Evolutionary conservation across 2,888 invertebrate genomes (phyloP).

Genomic region (Phrixothrix hirtus): DNA sequence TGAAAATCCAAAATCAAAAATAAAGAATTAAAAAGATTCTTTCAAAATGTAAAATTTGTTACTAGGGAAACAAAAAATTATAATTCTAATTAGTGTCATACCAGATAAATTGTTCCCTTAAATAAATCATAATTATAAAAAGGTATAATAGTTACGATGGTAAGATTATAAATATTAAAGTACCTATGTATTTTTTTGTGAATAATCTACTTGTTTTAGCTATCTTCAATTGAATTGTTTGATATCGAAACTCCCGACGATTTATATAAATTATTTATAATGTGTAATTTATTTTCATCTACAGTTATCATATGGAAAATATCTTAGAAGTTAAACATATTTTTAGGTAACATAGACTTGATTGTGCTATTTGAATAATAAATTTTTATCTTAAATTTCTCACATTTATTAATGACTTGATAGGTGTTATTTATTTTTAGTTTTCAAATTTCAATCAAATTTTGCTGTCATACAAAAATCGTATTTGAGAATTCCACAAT

Average conservation of each 20-base stretch:
- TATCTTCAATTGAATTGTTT: constrained; percentile 19
- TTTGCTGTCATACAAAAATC: constrained; percentile 12
- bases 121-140: background rate
- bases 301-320: constrained; percentile 39
- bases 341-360: background rate
- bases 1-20: no score
- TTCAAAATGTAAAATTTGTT: no score
- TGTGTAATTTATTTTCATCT: constrained; percentile 41
- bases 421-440: no score
- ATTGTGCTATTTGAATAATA: background rate
- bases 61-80: no score
- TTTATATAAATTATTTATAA: constrained; percentile 39
- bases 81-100: no score
- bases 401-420: constrained; percentile 14
- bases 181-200: no score
- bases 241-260: constrained; percentile 40
- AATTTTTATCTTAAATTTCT: constrained; percentile 16
- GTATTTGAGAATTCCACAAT: constrained; percentile 5
- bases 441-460: no score
- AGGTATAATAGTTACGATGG: no score
- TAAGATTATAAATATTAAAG: no score
- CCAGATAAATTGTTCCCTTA: no score
- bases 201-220: no score
- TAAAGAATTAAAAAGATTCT: no score
- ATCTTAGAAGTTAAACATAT: constrained; percentile 1